A percentile compares a stretch with the other conserved stretches of the same genome.
Evolutionary conservation across 2,888 invertebrate species (phyloP).

Genomic region (Tricholauxania praeusta): DNA sequence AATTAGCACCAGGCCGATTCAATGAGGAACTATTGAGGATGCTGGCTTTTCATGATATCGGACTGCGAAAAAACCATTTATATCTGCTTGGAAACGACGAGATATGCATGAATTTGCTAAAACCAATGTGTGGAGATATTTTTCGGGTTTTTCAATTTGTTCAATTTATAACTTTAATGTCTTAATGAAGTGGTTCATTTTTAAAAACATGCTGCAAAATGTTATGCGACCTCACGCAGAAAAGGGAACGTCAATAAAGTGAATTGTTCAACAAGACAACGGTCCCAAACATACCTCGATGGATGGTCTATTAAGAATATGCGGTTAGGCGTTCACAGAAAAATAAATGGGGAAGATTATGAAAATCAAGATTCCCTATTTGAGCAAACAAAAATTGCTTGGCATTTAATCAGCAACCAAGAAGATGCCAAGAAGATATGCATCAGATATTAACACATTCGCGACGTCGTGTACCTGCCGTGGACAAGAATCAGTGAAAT

Average conservation of each 20-base stretch:
- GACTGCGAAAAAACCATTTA: no score
- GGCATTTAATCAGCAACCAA: not conserved
- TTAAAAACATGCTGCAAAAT: conserved; percentile 42
- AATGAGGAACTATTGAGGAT: no score
- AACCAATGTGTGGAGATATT: conserved; percentile 39
- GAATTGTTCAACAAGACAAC: conserved; percentile 47
- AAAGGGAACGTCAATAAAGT: conserved; percentile 44
- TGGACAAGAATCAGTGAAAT: no score
- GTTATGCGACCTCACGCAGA: conserved; percentile 43
- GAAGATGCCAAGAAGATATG: not conserved
- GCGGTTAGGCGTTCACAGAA: conserved; percentile 27
- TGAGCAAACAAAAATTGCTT: not conserved
- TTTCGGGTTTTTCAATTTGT: conserved; percentile 45
- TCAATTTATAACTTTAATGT: conserved; percentile 43
- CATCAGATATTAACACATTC: not conserved
- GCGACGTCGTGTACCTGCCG: no score
- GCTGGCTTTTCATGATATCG: no score
- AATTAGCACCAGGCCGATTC: no score
- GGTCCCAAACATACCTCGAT: conserved; percentile 43
- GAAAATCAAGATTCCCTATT: conserved; percentile 19
- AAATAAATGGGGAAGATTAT: conserved; percentile 19
- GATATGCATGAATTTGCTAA: no score
- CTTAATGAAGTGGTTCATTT: conserved; percentile 44
- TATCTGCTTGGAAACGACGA: no score
- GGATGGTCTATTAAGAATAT: conserved; percentile 43